phyloP scores from a whole-genome alignment of 2,797 vertebrate genomes.

The Lepus oiostolus region DNA sequence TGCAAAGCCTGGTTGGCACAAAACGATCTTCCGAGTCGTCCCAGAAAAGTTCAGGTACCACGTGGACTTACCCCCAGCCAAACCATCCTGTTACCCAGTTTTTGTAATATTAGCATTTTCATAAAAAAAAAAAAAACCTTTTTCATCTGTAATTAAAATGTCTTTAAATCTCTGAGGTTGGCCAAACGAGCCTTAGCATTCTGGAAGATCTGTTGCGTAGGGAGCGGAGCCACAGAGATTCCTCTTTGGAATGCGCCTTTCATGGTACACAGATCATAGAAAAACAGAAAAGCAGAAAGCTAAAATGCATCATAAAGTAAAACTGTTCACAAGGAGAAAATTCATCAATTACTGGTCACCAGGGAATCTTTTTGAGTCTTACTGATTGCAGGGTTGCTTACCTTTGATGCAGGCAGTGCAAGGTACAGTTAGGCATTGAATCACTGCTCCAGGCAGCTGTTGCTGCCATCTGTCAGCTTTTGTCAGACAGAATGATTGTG shows the following conservation, averaged over 20 bases:
- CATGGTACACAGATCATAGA: not conserved
- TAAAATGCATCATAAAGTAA: not conserved
- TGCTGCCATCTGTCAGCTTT: not conserved
- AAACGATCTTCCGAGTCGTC: conserved; percentile 88
- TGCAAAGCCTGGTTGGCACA: conserved; percentile 88
- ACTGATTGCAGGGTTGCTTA: not conserved
- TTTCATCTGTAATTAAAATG: not conserved
- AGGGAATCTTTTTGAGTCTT: not conserved
- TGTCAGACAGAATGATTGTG: not conserved
- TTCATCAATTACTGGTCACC: not conserved
- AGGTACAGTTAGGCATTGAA: not conserved
- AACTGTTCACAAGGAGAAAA: conserved; percentile 25
- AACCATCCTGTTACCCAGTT: not conserved
- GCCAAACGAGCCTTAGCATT: not conserved
- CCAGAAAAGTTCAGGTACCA: conserved; percentile 90
- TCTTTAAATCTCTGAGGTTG: not conserved
- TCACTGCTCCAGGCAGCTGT: not conserved
- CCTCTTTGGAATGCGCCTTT: conserved; percentile 22
- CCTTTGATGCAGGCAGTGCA: conserved; percentile 20
- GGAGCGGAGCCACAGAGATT: not conserved
- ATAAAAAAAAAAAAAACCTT: not conserved
- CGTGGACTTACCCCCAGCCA: not conserved
- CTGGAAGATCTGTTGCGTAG: not conserved
- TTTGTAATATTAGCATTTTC: not conserved
- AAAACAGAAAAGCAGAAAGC: conserved; percentile 21